A percentile compares a stretch with the other conserved stretches of the same genome.
Evolutionary conservation across 2,888 invertebrate species (phyloP).

Genomic region (Cosmia pyralina): DNA sequence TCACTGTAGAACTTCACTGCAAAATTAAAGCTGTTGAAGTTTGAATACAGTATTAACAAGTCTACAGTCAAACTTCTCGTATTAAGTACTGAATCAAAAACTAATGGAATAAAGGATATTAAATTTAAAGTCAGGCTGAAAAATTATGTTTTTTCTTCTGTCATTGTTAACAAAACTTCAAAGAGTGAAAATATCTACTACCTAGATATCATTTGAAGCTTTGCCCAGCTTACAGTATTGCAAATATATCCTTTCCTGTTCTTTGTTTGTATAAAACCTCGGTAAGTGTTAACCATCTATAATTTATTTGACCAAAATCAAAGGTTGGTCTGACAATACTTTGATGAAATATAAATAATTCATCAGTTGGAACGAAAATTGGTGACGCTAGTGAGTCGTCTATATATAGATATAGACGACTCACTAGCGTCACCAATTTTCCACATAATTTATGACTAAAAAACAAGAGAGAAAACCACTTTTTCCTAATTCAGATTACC

Average conservation of each 20-base stretch:
- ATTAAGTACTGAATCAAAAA: neutral
- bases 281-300: neutral
- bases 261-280: neutral
- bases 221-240: conserved; percentile 33
- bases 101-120: neutral
- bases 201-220: conserved; percentile 46
- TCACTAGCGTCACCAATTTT: neutral
- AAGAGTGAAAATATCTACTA: conserved; percentile 42
- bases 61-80: conserved; percentile 3
- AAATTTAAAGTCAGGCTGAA: neutral
- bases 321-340: neutral
- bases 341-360: neutral
- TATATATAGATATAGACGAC: neutral
- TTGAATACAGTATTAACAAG: neutral
- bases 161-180: conserved; percentile 28
- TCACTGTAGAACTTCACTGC: neutral
- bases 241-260: neutral
- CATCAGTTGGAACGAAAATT: no score
- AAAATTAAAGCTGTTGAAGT: neutral
- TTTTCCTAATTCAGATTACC: neutral
- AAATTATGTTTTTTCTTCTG: conserved; percentile 1
- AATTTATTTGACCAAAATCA: no score
- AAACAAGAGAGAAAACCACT: neutral
- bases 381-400: no score
- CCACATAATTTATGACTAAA: neutral